Evolutionary conservation across 2,797 vertebrate species (phyloP).

Genomic region (Synaphobranchus kaupii): DNA sequence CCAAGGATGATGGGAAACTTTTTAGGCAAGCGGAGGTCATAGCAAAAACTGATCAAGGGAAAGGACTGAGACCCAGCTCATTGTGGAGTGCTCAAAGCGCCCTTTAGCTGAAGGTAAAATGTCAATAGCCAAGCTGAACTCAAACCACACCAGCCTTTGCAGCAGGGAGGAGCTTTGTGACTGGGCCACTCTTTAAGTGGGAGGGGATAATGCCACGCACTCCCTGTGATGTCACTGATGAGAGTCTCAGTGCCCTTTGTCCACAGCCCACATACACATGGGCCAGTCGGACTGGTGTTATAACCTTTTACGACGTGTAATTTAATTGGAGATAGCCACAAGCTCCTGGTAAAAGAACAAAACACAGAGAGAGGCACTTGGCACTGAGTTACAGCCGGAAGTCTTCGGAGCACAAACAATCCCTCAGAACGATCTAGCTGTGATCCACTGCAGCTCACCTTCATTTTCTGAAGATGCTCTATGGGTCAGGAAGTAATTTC

Average conservation of each 20-base stretch:
- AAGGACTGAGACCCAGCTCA: not conserved
- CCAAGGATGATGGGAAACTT: not conserved
- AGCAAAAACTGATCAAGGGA: conserved; percentile 20
- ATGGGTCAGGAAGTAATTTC: conserved; percentile 24
- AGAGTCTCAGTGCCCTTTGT: conserved; percentile 30
- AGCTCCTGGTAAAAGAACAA: conserved; percentile 70
- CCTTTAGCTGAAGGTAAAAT: conserved; percentile 39
- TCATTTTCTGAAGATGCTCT: conserved; percentile 71
- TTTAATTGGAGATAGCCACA: conserved; percentile 72
- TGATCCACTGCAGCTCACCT: conserved; percentile 78
- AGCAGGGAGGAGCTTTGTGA: conserved; percentile 3
- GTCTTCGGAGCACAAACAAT: conserved; percentile 78
- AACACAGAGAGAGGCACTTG: conserved; percentile 58
- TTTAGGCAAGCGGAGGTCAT: conserved; percentile 1
- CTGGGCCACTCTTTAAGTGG: not conserved
- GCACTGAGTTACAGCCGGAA: conserved; percentile 72
- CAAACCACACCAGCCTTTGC: conserved; percentile 16
- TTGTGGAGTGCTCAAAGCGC: conserved; percentile 1
- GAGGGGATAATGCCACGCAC: not conserved
- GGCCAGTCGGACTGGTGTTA: conserved; percentile 72
- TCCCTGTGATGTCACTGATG: not conserved
- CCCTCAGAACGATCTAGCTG: conserved; percentile 77
- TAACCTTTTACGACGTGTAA: conserved; percentile 71
- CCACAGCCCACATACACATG: conserved; percentile 49
- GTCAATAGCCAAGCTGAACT: conserved; percentile 19